Base-by-base conservation (phyloP, 2,888 invertebrate genomes). In the Eupithecia tripunctaria region DNA sequence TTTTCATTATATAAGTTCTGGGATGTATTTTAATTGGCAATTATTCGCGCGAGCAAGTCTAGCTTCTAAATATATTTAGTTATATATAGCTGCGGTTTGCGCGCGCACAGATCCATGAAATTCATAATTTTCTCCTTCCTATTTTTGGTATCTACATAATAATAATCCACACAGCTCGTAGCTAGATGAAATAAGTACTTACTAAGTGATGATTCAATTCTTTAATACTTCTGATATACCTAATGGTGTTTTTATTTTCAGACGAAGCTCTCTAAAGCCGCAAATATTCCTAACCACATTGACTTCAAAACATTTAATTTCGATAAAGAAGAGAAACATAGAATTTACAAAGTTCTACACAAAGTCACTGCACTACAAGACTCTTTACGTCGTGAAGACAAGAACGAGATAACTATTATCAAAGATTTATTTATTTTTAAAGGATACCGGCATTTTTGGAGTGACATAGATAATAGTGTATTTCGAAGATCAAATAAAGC, bases 401-500 rank as follows among this genome's bases (percentile, higher is more conserved):
- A 32, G 29, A 63, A 60, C 29, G 56, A 56, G 56, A 25, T 56
- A 56, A 18, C 10, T n/a, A 1, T 32, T n/a, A 10, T 4, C 12
- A 63, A 63, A 63, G 62, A 63, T 12, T 63, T 63, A 10, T 63
- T 63, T 63, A 32, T 63, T 68, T 79, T 82, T 8, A 89, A 91
- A 72, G 91, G 92, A 0, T 85, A 91, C 2, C 82, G 90, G 73
- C 93, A 93, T 80, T 81, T 76, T 36, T 93, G 93, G 93, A 81
- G 78, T 67, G 84, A 63, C 18, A 63, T 63, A 63, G 4, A 63
- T 32, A n/a, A 29, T 32, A 32, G 12, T 63, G 32, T n/a, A 85
- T 2, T 80, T 89, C 7, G 63, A 21, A 32, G 80, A 29, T 29
- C 0, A 60, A 2, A 14, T 25, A 56, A 27, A 60, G 29, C 60